Evolutionary conservation across 2,888 invertebrate species (phyloP), one percentile per base, ranked within the genome.

Genomic region (Eupsilia transversa): DNA sequence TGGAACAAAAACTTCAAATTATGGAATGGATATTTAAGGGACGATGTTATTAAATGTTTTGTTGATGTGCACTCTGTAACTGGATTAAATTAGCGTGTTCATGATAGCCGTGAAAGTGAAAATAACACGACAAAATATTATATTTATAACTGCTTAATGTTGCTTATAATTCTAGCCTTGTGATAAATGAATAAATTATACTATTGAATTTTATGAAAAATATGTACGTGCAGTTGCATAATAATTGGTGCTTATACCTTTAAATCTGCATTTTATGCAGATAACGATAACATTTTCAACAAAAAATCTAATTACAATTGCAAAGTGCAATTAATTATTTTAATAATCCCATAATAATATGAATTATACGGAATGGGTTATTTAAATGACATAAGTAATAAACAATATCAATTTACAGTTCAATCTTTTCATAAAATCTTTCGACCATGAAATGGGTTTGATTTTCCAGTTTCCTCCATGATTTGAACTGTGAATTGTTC

Each of bases 1-100:
- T 66, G 73, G 73, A 79, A 86, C 81, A 83, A 84, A 87, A 86
- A 75, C 79, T 74, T 79, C 59, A 80, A 86, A 80, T 82, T 87
- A 84, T 79, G 68, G 72, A 82, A 77, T 69, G 77, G 76, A 83
- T 86, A 82, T 85, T 77, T 80, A 79, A 80, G 68, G 79, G 80
- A 78, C 75, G 70, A 70, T 72, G 71, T 66, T 82, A 77, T 78
- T 87, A 82, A 67, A 74, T 66, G 38, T 73, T 78, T 81, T 87
- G 73, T 79, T 79, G 67, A 72, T 79, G 77, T 67, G 46, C 60
- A 72, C 54, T 68, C 67, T 49, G 61, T 79, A 74, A 61, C 59
- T 49, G 52, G 68, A 81, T 77, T 79, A 73, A 78, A 80, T 77
- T 72, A 66, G 27, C 56, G 33, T 72, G 49, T 46, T 76, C 52